Evolutionary conservation across 2,113 vertebrate species (phyloP).

Genomic region (Mungos mungo): DNA sequence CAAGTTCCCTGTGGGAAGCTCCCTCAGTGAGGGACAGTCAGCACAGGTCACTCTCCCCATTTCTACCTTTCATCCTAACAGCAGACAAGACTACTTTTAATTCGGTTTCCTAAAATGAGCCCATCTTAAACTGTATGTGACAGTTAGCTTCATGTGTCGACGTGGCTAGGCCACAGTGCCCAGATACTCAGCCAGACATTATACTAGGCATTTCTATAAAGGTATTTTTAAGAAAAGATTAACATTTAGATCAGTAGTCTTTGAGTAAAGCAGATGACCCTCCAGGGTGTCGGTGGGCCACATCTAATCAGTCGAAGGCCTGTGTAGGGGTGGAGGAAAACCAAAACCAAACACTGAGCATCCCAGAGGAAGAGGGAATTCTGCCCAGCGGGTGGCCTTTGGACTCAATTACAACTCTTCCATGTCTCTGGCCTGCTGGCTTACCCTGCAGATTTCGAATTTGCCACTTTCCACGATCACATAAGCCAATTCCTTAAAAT

Average conservation of each 20-base stretch:
- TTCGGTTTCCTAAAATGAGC: neutral
- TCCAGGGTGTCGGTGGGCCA: neutral
- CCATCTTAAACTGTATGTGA: neutral
- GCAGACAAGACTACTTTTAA: neutral
- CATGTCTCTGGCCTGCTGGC: neutral
- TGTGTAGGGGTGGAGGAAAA: too few relatives aligned
- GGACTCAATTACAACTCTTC: neutral
- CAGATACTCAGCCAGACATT: neutral
- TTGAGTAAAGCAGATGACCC: neutral
- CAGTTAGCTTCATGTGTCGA: neutral
- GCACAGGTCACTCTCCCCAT: accelerated
- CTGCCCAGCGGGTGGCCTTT: neutral
- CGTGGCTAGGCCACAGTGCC: neutral
- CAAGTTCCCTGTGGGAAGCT: neutral
- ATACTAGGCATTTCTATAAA: neutral
- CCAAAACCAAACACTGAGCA: neutral
- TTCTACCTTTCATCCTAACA: neutral
- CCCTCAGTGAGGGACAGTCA: neutral
- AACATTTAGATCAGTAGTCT: neutral
- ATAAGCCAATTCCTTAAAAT: neutral
- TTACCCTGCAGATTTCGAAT: too few relatives aligned
- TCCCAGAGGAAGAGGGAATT: too few relatives aligned
- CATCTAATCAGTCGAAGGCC: neutral
- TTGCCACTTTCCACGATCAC: neutral
- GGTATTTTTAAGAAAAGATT: neutral